Percentiles rank a stretch among this genome's conserved stretches.
These are phyloP conservation scores for Ovis aries DNA, from an alignment of 2,113 vertebrate genomes.

Conservation along the genomic window DNA sequence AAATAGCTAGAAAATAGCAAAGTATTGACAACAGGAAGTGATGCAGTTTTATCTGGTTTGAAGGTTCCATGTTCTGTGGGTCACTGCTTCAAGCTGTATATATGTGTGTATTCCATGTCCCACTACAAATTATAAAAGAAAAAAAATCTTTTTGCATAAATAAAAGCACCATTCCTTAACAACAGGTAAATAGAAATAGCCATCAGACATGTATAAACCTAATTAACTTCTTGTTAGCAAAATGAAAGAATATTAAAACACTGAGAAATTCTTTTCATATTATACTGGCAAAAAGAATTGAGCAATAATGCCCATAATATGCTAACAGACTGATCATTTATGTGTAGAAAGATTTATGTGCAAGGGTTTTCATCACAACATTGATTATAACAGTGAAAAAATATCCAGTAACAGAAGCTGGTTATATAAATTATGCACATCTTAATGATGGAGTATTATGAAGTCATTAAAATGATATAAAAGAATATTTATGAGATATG, in stretches of 20 bases:
- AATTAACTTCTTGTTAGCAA: constrained; percentile 25
- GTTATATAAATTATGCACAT: constrained; percentile 42
- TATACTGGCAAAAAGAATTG: constrained; percentile 4
- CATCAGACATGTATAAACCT: not conserved
- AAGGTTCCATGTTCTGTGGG: not conserved
- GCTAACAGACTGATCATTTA: constrained; percentile 39
- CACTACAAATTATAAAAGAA: not conserved
- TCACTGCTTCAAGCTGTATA: not conserved
- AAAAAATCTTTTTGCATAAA: not conserved
- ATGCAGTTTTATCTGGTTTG: not conserved
- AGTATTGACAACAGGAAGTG: not conserved
- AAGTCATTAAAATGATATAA: constrained; percentile 55
- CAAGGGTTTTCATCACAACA: constrained; percentile 11
- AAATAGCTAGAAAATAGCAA: not conserved
- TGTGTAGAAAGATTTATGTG: constrained; percentile 24
- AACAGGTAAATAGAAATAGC: not conserved
- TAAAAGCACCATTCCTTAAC: not conserved
- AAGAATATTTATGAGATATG: constrained; percentile 33
- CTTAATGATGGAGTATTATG: constrained; percentile 35
- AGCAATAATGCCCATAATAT: not conserved
- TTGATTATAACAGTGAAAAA: constrained; percentile 41
- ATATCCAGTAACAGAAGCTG: not conserved
- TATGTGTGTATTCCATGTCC: not conserved
- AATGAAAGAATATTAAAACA: constrained; percentile 35
- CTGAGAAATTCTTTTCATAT: not conserved